Evolutionary conservation across 2,113 vertebrate genomes (phyloP).

Genomic region (Micromys minutus): DNA sequence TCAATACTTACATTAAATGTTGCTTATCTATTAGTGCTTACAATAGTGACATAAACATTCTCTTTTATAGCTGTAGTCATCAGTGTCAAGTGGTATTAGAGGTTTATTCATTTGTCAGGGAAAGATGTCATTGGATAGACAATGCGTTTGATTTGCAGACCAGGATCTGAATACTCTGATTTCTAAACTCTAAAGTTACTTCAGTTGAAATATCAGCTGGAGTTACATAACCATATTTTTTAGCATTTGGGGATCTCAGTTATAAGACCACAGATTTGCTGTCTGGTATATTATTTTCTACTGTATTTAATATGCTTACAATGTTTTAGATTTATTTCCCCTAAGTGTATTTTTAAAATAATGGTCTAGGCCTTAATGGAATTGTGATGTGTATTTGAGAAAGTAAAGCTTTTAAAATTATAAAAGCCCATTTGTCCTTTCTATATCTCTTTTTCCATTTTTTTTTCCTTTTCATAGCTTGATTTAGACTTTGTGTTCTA

Average conservation of each 20-base stretch:
- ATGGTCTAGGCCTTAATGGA: conserved; percentile 65
- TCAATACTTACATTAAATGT: conserved; percentile 14
- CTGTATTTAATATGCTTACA: conserved; percentile 68
- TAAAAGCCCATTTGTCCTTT: conserved; percentile 44
- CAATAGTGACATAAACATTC: conserved; percentile 16
- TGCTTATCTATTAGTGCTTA: conserved; percentile 48
- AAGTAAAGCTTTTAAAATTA: conserved; percentile 62
- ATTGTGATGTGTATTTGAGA: conserved; percentile 55
- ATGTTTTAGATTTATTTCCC: conserved; percentile 36
- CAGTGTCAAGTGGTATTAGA: neutral
- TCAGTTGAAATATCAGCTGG: conserved; percentile 7
- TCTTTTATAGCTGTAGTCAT: neutral
- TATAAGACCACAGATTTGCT: conserved; percentile 70
- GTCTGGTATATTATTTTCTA: conserved; percentile 68
- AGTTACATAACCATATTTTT: conserved; percentile 51
- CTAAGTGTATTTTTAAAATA: conserved; percentile 63
- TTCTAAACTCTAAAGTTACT: conserved; percentile 2
- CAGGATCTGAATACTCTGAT: neutral
- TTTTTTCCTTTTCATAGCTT: conserved; percentile 57
- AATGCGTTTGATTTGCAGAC: conserved; percentile 37
- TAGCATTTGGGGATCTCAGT: conserved; percentile 57
- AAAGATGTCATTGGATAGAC: neutral
- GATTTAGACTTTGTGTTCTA: conserved; percentile 60
- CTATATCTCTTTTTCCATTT: neutral
- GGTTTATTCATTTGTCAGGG: conserved; percentile 7